Percentiles rank a stretch among this genome's conserved stretches.
phyloP scores from a whole-genome alignment of 2,797 vertebrate genomes.

The Rhinoraja longicauda region DNA sequence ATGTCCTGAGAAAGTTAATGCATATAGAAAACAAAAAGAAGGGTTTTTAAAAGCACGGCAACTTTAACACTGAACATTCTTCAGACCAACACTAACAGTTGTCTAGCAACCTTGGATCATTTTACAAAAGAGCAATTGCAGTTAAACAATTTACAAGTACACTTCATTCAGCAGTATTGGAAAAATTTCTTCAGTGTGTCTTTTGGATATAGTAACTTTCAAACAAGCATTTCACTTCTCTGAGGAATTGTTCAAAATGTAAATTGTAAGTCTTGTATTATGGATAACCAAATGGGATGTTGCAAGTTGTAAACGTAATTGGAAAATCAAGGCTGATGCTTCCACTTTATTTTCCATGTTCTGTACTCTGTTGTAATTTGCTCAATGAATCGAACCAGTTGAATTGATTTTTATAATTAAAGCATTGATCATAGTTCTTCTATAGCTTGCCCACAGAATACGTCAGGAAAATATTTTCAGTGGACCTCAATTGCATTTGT shows the following conservation, averaged over 20 bases:
- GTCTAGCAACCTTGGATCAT: not conserved
- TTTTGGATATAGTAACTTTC: not conserved
- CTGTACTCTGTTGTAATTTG: constrained; percentile 1
- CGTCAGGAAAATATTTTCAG: too few relatives aligned
- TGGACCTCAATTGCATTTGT: not conserved
- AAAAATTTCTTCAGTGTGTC: not conserved
- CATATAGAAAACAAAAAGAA: not conserved
- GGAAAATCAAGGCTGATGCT: not conserved
- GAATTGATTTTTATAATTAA: not conserved
- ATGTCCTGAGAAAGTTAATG: not conserved
- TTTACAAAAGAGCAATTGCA: not conserved
- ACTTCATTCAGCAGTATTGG: not conserved
- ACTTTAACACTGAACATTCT: not conserved
- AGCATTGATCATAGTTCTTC: not conserved
- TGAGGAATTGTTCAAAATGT: not conserved
- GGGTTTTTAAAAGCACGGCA: not conserved
- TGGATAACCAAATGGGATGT: not conserved
- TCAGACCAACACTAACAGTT: too few relatives aligned
- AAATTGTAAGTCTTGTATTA: not conserved
- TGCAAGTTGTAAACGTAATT: not conserved
- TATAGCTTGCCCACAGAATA: not conserved
- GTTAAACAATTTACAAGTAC: not conserved
- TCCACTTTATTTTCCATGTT: not conserved
- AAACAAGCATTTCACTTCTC: not conserved
- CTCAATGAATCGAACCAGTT: not conserved